Conservation (phyloP, 2,113 vertebrate genomes). For the Corythaixoides concolor region DNA sequence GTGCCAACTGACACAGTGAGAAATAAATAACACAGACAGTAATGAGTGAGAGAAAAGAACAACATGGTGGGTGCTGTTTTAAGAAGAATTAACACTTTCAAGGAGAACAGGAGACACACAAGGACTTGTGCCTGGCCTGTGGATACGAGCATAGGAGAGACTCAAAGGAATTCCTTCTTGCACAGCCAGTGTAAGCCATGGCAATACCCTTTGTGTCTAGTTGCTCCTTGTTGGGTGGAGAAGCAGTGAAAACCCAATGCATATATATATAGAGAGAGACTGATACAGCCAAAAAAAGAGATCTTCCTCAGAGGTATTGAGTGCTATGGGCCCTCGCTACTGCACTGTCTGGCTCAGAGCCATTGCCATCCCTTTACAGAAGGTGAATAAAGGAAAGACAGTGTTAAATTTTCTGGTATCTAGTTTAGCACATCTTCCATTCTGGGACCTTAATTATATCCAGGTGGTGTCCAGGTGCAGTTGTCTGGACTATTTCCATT, state of each 20-base stretch:
- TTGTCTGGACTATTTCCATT: constrained; percentile 56
- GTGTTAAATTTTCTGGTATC: constrained; percentile 64
- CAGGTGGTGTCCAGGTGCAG: constrained; percentile 75
- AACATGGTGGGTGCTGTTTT: neutral
- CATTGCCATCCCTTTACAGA: neutral
- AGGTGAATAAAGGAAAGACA: constrained; percentile 36
- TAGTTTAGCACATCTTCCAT: constrained; percentile 59
- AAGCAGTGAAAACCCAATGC: neutral
- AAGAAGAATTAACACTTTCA: constrained; percentile 53
- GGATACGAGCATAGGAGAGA: neutral
- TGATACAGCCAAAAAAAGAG: neutral
- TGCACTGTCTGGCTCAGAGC: neutral
- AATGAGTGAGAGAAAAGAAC: constrained; percentile 31
- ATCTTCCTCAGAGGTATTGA: neutral
- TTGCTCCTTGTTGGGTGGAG: neutral
- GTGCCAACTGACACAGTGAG: constrained; percentile 12
- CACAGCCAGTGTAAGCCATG: neutral
- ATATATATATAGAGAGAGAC: neutral
- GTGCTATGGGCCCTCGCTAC: neutral
- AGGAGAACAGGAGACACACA: neutral
- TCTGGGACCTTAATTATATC: constrained; percentile 68
- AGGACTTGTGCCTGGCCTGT: neutral
- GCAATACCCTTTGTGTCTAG: neutral
- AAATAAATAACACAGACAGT: constrained; percentile 42
- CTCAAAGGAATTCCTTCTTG: neutral